Base-by-base conservation (phyloP, 2,888 invertebrate genomes). In the Druceiella hillmani region DNA sequence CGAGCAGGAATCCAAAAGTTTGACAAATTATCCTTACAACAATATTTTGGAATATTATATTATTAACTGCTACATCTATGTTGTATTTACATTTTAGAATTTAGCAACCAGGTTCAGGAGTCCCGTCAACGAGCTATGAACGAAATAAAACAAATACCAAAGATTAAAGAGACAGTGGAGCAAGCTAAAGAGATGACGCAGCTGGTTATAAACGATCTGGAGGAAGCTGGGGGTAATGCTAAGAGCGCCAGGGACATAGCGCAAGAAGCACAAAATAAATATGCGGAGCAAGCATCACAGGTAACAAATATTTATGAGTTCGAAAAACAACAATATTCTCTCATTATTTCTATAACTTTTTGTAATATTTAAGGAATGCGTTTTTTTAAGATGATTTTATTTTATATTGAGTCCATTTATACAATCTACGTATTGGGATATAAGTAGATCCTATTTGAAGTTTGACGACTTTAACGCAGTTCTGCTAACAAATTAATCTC, bases 91-190 rank as follows among this genome's bases (percentile, higher is more conserved):
- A 48, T 54, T 53, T 33, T 53, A 87, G 88, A 85, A 57, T 98
- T 97, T 69, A 91, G 94, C 58, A 79, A 85, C 39, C 83, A 90
- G 63, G 92, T 95, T 1, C 81, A 88, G 48, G 82, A 83, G 46
- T 93, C 89, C 41, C 85, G 88, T 40, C 76, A 80, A 31, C 80
- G 82, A 46, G 94, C 97, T 0, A 74, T 81, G 27, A 75, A 84
- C 43, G 90, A 94, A 0, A 64, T 92, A 9, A 61, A 75, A 43
- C 79, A 80, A 43, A 82, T 94, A 11, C 79, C 82, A 0, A 76
- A 79, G 42, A 93, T 97, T 38, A 78, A 85, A 53, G 61, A 70
- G 37, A 81, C 85, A 48, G 63, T 68, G 9, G 58, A 61, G 0
- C 56, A 57, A 0, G 89, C 92, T 0, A 78, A 81, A 36, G 62